Evolutionary conservation across 2,797 vertebrate species (phyloP).

Genomic region (Phalloptychus januarius): DNA sequence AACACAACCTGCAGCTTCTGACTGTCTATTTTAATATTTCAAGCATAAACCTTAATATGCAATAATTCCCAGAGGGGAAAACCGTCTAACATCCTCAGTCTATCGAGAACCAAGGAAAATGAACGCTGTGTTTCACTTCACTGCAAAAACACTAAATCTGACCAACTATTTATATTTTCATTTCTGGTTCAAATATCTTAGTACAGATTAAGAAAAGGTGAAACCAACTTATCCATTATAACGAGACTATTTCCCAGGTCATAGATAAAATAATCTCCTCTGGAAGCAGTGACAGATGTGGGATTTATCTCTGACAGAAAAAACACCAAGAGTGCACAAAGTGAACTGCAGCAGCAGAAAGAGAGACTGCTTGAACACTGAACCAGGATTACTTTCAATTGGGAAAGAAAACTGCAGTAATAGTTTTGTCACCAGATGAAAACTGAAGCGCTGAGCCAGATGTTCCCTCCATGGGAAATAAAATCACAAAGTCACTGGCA

Average conservation of each 20-base stretch:
- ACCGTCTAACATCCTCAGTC: neutral
- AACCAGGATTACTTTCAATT: neutral
- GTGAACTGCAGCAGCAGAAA: neutral
- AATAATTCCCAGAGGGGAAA: neutral
- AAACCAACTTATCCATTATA: too few relatives aligned
- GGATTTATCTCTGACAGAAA: neutral
- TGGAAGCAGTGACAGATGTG: neutral
- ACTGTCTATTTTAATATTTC: neutral
- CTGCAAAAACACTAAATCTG: too few relatives aligned
- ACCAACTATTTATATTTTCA: too few relatives aligned
- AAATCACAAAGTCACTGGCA: neutral
- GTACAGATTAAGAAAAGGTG: too few relatives aligned
- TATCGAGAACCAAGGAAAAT: neutral
- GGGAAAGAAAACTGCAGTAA: neutral
- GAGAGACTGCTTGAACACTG: neutral
- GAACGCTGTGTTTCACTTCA: too few relatives aligned
- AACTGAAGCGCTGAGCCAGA: neutral
- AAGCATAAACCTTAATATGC: neutral
- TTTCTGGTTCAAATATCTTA: too few relatives aligned
- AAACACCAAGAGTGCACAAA: neutral
- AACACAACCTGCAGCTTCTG: neutral
- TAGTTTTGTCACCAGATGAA: neutral
- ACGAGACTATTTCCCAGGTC: too few relatives aligned
- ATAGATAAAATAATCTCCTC: too few relatives aligned
- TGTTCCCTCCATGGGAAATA: neutral